Evolutionary conservation across 92 coral and sea anemone species (phyloP), one percentile per base, ranked within the genome.

Genomic region (Pocillopora meandrina): DNA sequence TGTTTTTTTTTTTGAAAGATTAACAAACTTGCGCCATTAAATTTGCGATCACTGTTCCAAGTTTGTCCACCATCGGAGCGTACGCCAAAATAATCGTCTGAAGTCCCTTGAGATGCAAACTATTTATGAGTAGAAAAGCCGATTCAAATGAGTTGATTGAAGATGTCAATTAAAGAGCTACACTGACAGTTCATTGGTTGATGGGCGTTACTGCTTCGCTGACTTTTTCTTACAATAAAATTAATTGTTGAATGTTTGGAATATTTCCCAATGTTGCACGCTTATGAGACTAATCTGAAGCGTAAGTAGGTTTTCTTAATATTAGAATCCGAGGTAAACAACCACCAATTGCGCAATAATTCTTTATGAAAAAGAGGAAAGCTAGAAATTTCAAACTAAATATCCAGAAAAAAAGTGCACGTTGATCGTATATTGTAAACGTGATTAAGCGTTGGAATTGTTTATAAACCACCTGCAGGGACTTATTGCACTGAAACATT

Each of bases 121-220:
- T 74, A 63, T 64, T 74, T 73, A 60, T 63, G 73, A 49, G 55
- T 33, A 49, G 64, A 72, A 65, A 62, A 71, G 74, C 36, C 82
- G 59, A 65, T 82, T 77, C 88, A 82, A 90, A 80, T 82, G 21
- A 59, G 71, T 72, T 9, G 61, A 78, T 78, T 80, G 91, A 62
- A 59, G 65, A 65, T 78, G 90, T 82, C 90, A 87, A 90, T 86
- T 87, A 91, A 74, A 23, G 89, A 36, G 35, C 77, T 59, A 12
- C 57, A 49, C 78, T 49, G 33, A n/a, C 34, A 63, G 56, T 14
- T 84, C 87, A 94, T 94, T 94, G 95, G 98, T 71, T 59, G 52
- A 62, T n/a, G 16, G 34, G 59, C 65, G 81, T 69, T 47, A 55
- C 69, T 87, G 93, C 88, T 90, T 89, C 92, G 82, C 87, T 86